Evolutionary conservation across 2,797 vertebrate species (phyloP).

Genomic region (Toxotes lorentzi): DNA sequence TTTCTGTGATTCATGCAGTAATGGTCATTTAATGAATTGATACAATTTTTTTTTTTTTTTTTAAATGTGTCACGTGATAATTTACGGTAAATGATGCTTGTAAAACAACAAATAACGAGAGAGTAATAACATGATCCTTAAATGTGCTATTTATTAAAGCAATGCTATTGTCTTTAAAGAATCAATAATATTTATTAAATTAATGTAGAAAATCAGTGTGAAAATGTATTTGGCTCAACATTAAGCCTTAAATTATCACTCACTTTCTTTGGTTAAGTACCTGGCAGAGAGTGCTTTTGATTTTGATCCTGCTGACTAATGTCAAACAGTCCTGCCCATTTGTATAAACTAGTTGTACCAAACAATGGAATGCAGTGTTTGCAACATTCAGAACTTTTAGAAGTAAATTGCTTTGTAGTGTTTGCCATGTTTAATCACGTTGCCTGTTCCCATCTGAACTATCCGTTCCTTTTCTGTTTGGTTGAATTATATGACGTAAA

Average conservation of each 20-base stretch:
- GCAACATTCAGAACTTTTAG: slow-evolving; percentile 32
- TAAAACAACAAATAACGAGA: neutral
- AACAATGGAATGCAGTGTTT: slow-evolving; percentile 51
- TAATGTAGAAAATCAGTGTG: slow-evolving; percentile 16
- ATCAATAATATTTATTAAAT: neutral
- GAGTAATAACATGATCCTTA: neutral
- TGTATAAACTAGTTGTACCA: slow-evolving; percentile 58
- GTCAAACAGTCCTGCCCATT: slow-evolving; percentile 70
- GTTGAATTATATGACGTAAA: slow-evolving; percentile 20
- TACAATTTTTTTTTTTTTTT: neutral
- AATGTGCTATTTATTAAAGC: neutral
- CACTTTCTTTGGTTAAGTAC: slow-evolving; percentile 56
- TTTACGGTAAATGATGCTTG: neutral
- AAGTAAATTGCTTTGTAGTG: slow-evolving; percentile 43
- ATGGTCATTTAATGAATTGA: neutral
- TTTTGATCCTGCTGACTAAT: slow-evolving; percentile 67
- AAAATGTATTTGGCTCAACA: slow-evolving; percentile 46
- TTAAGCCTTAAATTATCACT: slow-evolving; percentile 40
- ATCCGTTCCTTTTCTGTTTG: slow-evolving; percentile 18
- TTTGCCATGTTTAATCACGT: slow-evolving; percentile 53
- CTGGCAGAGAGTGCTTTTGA: slow-evolving; percentile 49
- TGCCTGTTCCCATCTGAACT: slow-evolving; percentile 15
- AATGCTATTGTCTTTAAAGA: neutral
- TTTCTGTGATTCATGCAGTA: neutral
- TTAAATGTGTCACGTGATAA: neutral